Base-by-base conservation (phyloP, 2,888 invertebrate species). In the Hypsopygia costalis region DNA sequence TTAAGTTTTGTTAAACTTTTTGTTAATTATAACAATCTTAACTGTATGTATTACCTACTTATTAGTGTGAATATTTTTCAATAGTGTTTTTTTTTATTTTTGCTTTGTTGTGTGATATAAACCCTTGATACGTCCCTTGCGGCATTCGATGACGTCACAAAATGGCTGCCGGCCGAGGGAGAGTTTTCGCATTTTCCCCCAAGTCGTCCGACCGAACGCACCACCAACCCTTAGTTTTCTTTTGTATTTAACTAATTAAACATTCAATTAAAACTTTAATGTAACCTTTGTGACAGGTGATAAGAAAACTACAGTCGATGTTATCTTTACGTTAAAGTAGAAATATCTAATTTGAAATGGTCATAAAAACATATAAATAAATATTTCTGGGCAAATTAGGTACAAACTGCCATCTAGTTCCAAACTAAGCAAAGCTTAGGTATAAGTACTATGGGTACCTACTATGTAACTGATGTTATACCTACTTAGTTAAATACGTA, bases 141-240 rank as follows among this genome's bases (percentile, higher is more conserved):
- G 45, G 46, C 44, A 44, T 51, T 46, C 42, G 42, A 49, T 83
- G 85, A 85, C 85, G 82, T 85, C 74, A 82, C 81, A 87, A 83
- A 52, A 88, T 88, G 88, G 88, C 88, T 69, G 86, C 72, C 69
- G 50, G 41, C 49, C 55, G 57, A 66, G 83, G 86, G 86, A 71
- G 76, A 81, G 58, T 85, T 86, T 86, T 80, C 85, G 69, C 85
- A 86, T 85, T 86, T 83, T 81, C 82, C 85, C 85, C 79, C 28
- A 28, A 33, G 20, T 78, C 68, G 50, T 41, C 61, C 52, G 62
- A 58, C 55, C 58, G 47, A 55, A 47, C 46, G 55, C 49, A 49
- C 58, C 60, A 74, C 67, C 77, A 44, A 46, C 58, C 55, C 58
- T 49, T 45, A 41, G 44, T 51, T 49, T 43, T 46, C 41, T 47